Evolutionary conservation across 2,113 vertebrate species (phyloP).

Genomic region (Lepisosteus osseus): DNA sequence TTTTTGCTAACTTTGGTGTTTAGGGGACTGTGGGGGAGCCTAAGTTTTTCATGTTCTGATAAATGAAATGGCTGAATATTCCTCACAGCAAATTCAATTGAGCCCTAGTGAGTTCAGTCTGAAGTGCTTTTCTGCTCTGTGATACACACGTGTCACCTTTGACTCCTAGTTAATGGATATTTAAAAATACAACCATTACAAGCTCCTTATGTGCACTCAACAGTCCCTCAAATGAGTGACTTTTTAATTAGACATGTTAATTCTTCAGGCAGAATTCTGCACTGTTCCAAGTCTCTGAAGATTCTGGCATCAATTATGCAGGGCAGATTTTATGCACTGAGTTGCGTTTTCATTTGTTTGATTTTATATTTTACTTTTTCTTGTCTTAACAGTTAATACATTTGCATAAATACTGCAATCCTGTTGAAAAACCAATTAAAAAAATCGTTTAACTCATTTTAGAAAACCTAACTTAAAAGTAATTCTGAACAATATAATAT

Average conservation of each 20-base stretch:
- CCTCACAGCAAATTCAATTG: conserved; percentile 46
- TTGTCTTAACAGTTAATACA: neutral
- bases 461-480: no score
- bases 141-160: conserved; percentile 34
- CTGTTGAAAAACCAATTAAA: no score
- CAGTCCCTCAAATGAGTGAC: neutral
- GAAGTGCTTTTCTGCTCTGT: conserved; percentile 20
- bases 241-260: conserved; percentile 19
- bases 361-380: neutral
- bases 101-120: conserved; percentile 24
- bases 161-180: conserved; percentile 39
- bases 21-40: conserved; percentile 38
- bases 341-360: neutral
- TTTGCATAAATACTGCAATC: neutral
- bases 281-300: conserved; percentile 3
- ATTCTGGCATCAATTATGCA: neutral
- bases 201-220: conserved; percentile 6
- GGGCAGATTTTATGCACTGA: conserved; percentile 1
- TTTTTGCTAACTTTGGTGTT: conserved; percentile 41
- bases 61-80: conserved; percentile 37
- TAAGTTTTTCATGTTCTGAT: conserved; percentile 46
- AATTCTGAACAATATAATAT: no score
- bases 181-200: conserved; percentile 31
- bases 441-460: no score
- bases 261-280: neutral